Conservation (phyloP, 2,888 invertebrate genomes). For the Myopa tessellatipennis region DNA sequence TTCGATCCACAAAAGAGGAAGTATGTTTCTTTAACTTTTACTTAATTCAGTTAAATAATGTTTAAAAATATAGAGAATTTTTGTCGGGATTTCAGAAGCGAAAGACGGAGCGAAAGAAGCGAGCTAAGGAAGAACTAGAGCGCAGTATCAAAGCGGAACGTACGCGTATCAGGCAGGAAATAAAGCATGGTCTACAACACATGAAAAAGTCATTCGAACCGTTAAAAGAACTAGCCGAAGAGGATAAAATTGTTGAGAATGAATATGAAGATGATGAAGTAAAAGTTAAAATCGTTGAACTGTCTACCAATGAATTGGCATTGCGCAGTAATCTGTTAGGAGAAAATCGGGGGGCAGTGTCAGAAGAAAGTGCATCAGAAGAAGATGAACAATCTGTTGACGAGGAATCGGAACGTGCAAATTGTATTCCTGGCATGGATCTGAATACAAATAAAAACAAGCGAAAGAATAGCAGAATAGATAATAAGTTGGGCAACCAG, state of each 20-base stretch:
- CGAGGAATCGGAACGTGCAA: constrained; percentile 24
- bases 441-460: constrained; percentile 50
- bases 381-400: neutral
- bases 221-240: constrained; percentile 70
- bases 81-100: constrained; percentile 84
- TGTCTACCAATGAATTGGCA: constrained; percentile 78
- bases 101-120: constrained; percentile 80
- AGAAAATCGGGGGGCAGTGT: constrained; percentile 71
- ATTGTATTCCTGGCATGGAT: constrained; percentile 64
- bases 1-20: constrained; percentile 73
- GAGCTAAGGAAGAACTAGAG: constrained; percentile 79
- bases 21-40: constrained; percentile 59
- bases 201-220: constrained; percentile 78
- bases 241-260: constrained; percentile 58
- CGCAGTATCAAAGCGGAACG: constrained; percentile 79
- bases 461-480: constrained; percentile 47
- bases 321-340: constrained; percentile 80
- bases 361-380: constrained; percentile 56
- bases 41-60: constrained; percentile 4
- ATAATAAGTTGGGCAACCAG: constrained; percentile 5
- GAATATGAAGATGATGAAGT: constrained; percentile 83
- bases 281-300: constrained; percentile 81
- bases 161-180: constrained; percentile 80
- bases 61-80: constrained; percentile 73
- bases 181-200: constrained; percentile 81